Base-by-base conservation (phyloP, 2,113 vertebrate genomes). In the Hyaena hyaena region DNA sequence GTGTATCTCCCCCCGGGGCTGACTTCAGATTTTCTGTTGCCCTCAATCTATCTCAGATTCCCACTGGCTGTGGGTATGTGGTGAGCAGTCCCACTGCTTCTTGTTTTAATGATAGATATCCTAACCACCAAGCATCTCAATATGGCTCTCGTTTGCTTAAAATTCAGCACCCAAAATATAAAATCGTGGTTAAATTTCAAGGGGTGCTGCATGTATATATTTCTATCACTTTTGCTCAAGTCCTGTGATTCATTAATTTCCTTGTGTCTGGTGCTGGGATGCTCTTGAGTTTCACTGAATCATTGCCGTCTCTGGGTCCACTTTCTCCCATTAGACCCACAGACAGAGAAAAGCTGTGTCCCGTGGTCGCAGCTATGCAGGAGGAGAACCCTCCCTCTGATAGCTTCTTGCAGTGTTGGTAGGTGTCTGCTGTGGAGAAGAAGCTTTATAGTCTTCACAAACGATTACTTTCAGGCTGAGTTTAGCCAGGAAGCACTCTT, bases 31-130 rank as follows among this genome's bases (percentile, higher is more conserved):
- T 0, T 16, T 16, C 43, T 0, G 0, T 4, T 8, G 2, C 31
- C 43, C 3, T 2, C 24, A 12, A 4, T 66, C 28, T 1, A 5
- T 2, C 23, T 45, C 65, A 43, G 16, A 33, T 24, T 6, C 69
- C 55, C 5, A 1, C 15, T 24, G 3, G 17, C 16, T 3, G 39
- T 14, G 1, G 45, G 17, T 4, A 31, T 1, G 0, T 0, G 16
- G 6, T 2, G 3, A 82, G 8, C 16, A 2, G 24, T 4, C 55
- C 14, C 16, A 1, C 17, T 15, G 2, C 5, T 7, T 15, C 33
- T 15, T 2, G 50, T 17, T 74, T n/a, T 45, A 0, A 1, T 8
- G 61, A 7, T 4, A 39, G 81, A 17, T 33, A 33, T 26, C 19
- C 8, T 26, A 71, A 8, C 43, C 80, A 21, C 23, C 5, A 3